Conservation (phyloP, 2,888 invertebrate genomes). For the Oscheius sp. region DNA sequence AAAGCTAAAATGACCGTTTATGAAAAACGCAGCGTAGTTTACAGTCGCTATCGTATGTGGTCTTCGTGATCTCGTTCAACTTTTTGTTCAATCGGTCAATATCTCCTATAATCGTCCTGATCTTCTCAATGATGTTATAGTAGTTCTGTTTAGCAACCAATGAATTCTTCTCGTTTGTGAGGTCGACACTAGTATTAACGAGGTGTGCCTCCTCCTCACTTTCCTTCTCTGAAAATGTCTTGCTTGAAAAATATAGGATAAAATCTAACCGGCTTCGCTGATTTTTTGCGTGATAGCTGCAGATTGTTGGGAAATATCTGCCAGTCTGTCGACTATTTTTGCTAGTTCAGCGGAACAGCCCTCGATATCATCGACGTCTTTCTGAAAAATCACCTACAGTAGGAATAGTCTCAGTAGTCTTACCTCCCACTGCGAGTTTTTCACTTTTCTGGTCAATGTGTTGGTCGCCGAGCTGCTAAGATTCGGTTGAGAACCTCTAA, state of each 20-base stretch:
- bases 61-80: slow-evolving; percentile 36
- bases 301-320: slow-evolving; percentile 48
- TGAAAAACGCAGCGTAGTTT: not conserved
- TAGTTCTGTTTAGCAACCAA: slow-evolving; percentile 57
- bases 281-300: slow-evolving; percentile 47
- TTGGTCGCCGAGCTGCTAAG: slow-evolving; percentile 12
- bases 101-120: slow-evolving; percentile 35
- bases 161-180: slow-evolving; percentile 59
- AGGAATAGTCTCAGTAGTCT: not conserved
- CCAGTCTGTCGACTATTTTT: slow-evolving; percentile 45
- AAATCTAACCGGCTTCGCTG: slow-evolving; percentile 39
- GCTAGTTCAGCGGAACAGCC: slow-evolving; percentile 49
- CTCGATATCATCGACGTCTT: slow-evolving; percentile 57
- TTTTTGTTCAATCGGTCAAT: slow-evolving; percentile 41
- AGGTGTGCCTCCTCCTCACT: slow-evolving; percentile 59
- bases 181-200: slow-evolving; percentile 52
- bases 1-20: slow-evolving; percentile 38
- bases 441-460: slow-evolving; percentile 63
- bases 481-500: slow-evolving; percentile 22
- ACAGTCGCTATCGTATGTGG: slow-evolving; percentile 25
- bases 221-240: slow-evolving; percentile 45
- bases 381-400: slow-evolving; percentile 15
- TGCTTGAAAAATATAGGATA: not conserved
- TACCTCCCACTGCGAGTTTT: slow-evolving; percentile 58
- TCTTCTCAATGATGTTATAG: slow-evolving; percentile 60